Percentiles rank a stretch among this genome's conserved stretches.
phyloP scores from a whole-genome alignment of 2,888 invertebrate species.

The Ischnura elegans region DNA sequence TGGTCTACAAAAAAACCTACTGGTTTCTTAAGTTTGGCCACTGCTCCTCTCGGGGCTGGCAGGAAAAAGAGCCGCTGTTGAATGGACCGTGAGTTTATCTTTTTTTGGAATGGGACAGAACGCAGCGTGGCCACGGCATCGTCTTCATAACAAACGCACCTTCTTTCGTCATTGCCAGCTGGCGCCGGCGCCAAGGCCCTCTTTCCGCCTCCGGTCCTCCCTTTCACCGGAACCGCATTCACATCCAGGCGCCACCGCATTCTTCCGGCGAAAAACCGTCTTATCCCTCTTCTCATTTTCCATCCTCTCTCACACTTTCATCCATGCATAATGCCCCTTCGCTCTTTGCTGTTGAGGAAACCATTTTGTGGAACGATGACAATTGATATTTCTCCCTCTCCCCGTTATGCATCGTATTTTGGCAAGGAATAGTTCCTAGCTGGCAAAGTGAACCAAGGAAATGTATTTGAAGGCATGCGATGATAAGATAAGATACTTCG shows the following conservation, averaged over 20 bases:
- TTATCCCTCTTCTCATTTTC: not conserved
- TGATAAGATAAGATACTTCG: too few relatives aligned
- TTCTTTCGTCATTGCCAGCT: not conserved
- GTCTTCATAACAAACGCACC: not conserved
- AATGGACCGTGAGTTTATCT: not conserved
- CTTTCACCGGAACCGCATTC: conserved; percentile 42
- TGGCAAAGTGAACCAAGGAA: too few relatives aligned
- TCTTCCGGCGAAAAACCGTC: not conserved
- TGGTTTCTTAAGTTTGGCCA: too few relatives aligned
- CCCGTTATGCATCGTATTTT: not conserved
- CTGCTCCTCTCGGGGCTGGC: too few relatives aligned
- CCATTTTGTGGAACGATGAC: too few relatives aligned
- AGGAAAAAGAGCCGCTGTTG: not conserved
- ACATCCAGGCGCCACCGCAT: not conserved
- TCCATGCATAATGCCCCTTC: too few relatives aligned
- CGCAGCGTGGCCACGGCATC: not conserved
- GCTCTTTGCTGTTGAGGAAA: too few relatives aligned
- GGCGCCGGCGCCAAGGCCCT: not conserved
- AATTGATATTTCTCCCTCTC: not conserved
- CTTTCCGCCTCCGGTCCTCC: not conserved
- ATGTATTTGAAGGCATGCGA: too few relatives aligned
- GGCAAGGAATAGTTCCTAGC: too few relatives aligned
- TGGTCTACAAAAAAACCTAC: too few relatives aligned
- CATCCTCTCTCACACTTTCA: not conserved
- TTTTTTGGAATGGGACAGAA: too few relatives aligned